Conservation (phyloP, 2,888 invertebrate species). For the Bombylius discolor region DNA sequence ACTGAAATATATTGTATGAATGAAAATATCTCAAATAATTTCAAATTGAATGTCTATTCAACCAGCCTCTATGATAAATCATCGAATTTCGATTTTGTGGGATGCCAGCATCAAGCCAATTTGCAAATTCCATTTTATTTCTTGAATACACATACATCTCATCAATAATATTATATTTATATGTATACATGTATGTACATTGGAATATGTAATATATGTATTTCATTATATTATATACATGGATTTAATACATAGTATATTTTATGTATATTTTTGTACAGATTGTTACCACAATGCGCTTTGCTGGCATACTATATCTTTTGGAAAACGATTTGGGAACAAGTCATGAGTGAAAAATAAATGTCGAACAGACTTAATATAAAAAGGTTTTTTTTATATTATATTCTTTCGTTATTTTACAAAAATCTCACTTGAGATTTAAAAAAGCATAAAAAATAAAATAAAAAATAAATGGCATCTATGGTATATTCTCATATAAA, state of each 20-base stretch:
- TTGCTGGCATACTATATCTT: not conserved
- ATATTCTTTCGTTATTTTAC: not conserved
- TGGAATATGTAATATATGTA: too few species aligned
- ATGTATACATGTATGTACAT: too few species aligned
- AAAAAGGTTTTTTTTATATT: conserved; percentile 3
- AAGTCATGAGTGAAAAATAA: conserved; percentile 13
- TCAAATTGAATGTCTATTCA: conserved; percentile 9
- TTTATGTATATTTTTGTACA: not conserved
- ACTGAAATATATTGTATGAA: not conserved
- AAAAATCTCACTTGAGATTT: too few species aligned
- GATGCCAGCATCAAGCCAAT: conserved; percentile 10
- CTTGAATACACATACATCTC: not conserved
- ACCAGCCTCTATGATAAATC: conserved; percentile 10
- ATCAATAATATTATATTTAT: too few species aligned
- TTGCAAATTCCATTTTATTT: conserved; percentile 10
- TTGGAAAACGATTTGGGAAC: conserved; percentile 9
- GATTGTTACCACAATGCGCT: not conserved
- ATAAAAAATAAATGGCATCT: not conserved
- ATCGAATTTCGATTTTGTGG: conserved; percentile 10
- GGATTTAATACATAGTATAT: not conserved
- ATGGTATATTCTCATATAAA: too few species aligned
- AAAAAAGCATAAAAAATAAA: not conserved
- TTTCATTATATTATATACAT: too few species aligned
- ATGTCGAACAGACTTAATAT: conserved; percentile 8
- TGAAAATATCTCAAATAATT: conserved; percentile 10